Base-by-base conservation (phyloP, 2,113 vertebrate genomes). In the Rhabdomys dilectus region DNA sequence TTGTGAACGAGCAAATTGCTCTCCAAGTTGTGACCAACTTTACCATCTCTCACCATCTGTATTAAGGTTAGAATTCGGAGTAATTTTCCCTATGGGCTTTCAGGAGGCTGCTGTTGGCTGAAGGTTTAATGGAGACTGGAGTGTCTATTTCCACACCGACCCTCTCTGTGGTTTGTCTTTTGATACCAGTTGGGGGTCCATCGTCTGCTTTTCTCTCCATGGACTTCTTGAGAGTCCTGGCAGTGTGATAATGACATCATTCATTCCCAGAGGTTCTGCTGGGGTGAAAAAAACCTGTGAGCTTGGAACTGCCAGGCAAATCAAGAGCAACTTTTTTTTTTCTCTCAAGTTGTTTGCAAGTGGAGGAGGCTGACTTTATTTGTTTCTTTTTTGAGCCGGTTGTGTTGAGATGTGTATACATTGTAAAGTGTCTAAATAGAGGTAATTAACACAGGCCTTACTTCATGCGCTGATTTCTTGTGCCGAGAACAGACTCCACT, bases 301-400 rank as follows among this genome's bases (percentile, higher is more conserved):
- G 8, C 34, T 26, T 36, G 58, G 60, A 80, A 22, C 66, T 88
- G 48, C 76, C 56, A 34, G 64, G 58, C 3, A 34, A 82, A 51
- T 72, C 45, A 87, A 76, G 15, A 91, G 3, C 6, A 60, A 10
- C 29, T 62, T 62, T 22, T 60, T 60, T 60, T 8, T 24, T 24
- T 16, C 1, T 15, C 66, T 48, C 73, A 88, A 48, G 80, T 60
- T 39, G 72, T 91, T 96, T 91, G 45, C 58, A 12, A 76, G 24
- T 29, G 77, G 73, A 95, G 53, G 45, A 88, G 64, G 48, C 39
- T 89, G 62, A 84, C 64, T 89, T 89, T 89, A 73, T 85, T 89
- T 21, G 66, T 48, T 77, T 62, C 62, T 34, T 48, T n/a, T 72
- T 58, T 36, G 82, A 87, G 26, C 36, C 7, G 3, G 16, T 39